phyloP scores from a whole-genome alignment of 2,797 vertebrate species.

The Enteromius thamalakanensis region DNA sequence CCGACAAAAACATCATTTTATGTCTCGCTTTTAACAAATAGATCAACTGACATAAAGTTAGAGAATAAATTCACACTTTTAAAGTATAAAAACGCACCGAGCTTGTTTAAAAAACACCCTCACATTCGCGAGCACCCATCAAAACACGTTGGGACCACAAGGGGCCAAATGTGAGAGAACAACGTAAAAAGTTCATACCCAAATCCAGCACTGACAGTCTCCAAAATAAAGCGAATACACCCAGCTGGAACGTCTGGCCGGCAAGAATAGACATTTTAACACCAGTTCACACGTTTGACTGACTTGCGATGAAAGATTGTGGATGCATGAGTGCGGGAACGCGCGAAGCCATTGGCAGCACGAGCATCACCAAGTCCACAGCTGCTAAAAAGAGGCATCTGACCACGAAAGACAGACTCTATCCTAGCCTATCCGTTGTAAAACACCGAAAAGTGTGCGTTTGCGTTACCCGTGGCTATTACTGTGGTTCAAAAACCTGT shows the following conservation, averaged over 20 bases:
- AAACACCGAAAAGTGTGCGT: background rate
- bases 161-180: conserved; percentile 23
- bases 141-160: conserved; percentile 30
- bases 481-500: conserved; percentile 42
- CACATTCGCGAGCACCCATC: background rate
- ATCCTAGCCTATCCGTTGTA: background rate
- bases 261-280: background rate
- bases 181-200: conserved; percentile 16
- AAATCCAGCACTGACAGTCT: background rate
- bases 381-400: conserved; percentile 29
- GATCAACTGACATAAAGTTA: background rate
- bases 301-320: conserved; percentile 32
- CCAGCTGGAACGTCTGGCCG: background rate
- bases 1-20: background rate
- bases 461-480: conserved; percentile 2
- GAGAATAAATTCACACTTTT: background rate
- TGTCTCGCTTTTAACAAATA: background rate
- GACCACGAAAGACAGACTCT: background rate
- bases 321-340: conserved; percentile 56
- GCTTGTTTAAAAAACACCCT: background rate
- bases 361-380: conserved; percentile 50
- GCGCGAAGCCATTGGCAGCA: conserved; percentile 49
- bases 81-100: too few species aligned
- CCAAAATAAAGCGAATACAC: background rate
- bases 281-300: background rate